Percentiles rank a stretch among this genome's conserved stretches.
Evolutionary conservation across 2,888 invertebrate species (phyloP).

Genomic region (Biston stratarius): DNA sequence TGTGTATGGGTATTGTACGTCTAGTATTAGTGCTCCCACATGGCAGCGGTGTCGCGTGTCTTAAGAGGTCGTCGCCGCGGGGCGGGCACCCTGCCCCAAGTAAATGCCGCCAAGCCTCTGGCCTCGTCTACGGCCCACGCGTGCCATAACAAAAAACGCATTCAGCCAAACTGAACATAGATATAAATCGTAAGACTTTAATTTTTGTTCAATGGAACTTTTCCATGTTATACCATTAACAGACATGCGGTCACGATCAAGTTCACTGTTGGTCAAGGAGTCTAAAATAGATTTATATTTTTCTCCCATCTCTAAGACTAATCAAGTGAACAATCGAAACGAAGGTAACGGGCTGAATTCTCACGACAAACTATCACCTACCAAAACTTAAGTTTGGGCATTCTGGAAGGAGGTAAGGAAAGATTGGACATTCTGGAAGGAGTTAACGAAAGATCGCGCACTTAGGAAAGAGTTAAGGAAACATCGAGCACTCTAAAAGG

Average conservation of each 20-base stretch:
- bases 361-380: no score
- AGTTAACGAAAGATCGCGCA: no score
- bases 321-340: no score
- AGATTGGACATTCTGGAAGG: no score
- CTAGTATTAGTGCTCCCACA: slow-evolving; percentile 29
- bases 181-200: slow-evolving; percentile 37
- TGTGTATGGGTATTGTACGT: slow-evolving; percentile 25
- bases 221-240: slow-evolving; percentile 5
- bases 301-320: no score
- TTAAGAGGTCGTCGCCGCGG: slow-evolving; percentile 41
- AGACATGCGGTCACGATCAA: no score
- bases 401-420: no score
- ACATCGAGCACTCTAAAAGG: no score
- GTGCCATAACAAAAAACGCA: slow-evolving; percentile 44
- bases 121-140: slow-evolving; percentile 54
- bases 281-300: no score
- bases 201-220: slow-evolving; percentile 34
- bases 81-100: slow-evolving; percentile 55
- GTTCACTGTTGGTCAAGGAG: background rate
- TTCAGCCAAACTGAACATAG: slow-evolving; percentile 20
- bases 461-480: no score
- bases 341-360: no score
- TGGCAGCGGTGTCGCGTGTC: slow-evolving; percentile 24
- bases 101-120: slow-evolving; percentile 65
- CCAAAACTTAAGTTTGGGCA: no score